Evolutionary conservation across 2,797 vertebrate species (phyloP), one percentile per base, ranked within the genome.

Genomic region (Cyprinella venusta): DNA sequence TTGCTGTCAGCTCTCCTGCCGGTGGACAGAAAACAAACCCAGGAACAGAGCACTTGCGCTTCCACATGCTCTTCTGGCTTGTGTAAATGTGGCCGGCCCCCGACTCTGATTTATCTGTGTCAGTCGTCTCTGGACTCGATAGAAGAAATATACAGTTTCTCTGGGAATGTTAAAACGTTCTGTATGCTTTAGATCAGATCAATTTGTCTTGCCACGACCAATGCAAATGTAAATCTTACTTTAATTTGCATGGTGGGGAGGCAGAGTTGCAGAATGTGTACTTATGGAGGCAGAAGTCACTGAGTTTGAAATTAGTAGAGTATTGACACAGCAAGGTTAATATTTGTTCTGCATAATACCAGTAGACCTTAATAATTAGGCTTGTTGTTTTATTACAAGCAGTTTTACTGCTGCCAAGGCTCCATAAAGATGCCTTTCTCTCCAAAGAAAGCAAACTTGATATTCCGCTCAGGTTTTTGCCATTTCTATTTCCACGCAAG

Each of bases 11-110:
- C 40, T 42, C 75, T 77, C 38, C 65, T 63, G 80, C 75, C 61
- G 24, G 63, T 56, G 72, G 86, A 85, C 56, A 78, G 48, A 88
- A 82, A 90, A 86, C 85, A 84, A 82, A 83, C 83, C 38, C 54
- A 68, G 74, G 67, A 88, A 77, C 26, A 61, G 52, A 85, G 83
- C 68, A 15, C 76, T 81, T 68, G 21, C 9, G 52, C 76, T 87
- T 80, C 76, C 38, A 10, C 68, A 64, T 68, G 50, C 70, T 69
- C 67, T 81, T 56, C 76, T 50, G 64, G 64, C 18, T 82, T 78
- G 71, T 13, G 61, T 83, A 84, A 85, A 83, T 30, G 71, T 50
- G 40, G 56, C 69, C 36, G 74, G 72, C 65, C 36, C 36, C 61
- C 8, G 18, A 33, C 26, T 18, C 50, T 86, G 72, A 86, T 87